phyloP scores from a whole-genome alignment of 1,140 invertebrate genomes.

The Nephila pilipes region DNA sequence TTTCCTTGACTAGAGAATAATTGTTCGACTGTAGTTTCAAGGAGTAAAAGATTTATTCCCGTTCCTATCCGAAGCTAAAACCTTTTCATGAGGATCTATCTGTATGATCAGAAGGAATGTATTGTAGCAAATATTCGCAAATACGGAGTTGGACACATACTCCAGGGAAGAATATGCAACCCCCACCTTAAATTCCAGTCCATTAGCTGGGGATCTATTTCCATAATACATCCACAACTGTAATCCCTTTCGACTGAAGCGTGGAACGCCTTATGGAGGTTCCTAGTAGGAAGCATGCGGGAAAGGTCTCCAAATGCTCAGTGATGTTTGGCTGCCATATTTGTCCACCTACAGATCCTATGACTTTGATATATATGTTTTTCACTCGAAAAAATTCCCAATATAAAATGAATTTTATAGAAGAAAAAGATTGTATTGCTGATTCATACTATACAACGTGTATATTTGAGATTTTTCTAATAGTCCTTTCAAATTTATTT shows the following conservation, averaged over 20 bases:
- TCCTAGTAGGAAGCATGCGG: neutral
- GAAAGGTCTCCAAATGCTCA: neutral
- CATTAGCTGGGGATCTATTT: conserved; percentile 73
- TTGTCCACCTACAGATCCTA: conserved; percentile 8
- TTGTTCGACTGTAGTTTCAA: neutral
- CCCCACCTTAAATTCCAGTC: conserved; percentile 51
- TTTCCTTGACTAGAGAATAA: neutral
- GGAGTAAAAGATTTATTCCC: conserved; percentile 5
- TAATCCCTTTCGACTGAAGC: conserved; percentile 59
- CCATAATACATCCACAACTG: conserved; percentile 66
- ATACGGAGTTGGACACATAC: neutral
- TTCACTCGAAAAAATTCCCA: no score
- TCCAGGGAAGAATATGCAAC: neutral
- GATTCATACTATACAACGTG: no score
- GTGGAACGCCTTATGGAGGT: conserved; percentile 15
- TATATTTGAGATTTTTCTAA: no score
- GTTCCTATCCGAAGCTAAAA: neutral
- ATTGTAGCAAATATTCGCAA: neutral
- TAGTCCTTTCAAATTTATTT: no score
- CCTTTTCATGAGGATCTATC: neutral
- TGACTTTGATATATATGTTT: no score
- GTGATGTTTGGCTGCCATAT: neutral
- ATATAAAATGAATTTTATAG: no score
- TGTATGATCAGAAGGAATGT: neutral
- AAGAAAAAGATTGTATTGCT: no score